Base-by-base conservation (phyloP, 2,888 invertebrate species). In the Pachymerium ferrugineum region DNA sequence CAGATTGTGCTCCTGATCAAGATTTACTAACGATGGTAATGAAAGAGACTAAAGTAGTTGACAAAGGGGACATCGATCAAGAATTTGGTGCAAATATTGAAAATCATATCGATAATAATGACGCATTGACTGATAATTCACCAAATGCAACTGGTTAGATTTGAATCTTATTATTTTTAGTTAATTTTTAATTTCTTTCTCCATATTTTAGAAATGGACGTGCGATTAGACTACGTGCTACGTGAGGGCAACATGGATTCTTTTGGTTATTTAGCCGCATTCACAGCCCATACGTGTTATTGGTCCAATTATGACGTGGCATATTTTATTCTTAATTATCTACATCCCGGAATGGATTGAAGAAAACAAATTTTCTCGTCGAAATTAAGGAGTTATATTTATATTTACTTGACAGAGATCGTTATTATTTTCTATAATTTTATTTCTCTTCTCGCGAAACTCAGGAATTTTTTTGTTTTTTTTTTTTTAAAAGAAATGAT, bases 291-390 rank as follows among this genome's bases (percentile, higher is more conserved):
- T 80, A 88, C 88, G 0, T 85, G 86, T 30, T 89, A 89, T 80
- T 89, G 89, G 89, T 85, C 82, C 78, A 87, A 86, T 78, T 85
- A 85, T 72, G 89, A 89, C 78, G 85, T 88, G 35, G 87, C 87
- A 16, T 86, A 86, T 80, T 89, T 89, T 80, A 83, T 88, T 74
- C 81, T 88, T 71, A 85, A 84, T 14, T 82, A 83, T 78, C 80
- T 86, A 14, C 85, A 84, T 75, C 85, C 85, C n/a, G 82, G 84
- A 73, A 77, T 72, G 72, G 72, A 54, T n/a, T 62, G 54, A 54
- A 16, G 2, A 4, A 10, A 54, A 42, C 5, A n/a, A 2, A 22
- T 54, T 54, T 54, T 22, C 22, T 16, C 19, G 47, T 22, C 8
- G 10, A 38, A 54, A 54, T 54, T 54, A 54, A 54, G 19, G 47